Percentiles rank a stretch among this genome's conserved stretches.
Conservation (phyloP, 2,888 invertebrate species). For the Drosophila siamana region DNA sequence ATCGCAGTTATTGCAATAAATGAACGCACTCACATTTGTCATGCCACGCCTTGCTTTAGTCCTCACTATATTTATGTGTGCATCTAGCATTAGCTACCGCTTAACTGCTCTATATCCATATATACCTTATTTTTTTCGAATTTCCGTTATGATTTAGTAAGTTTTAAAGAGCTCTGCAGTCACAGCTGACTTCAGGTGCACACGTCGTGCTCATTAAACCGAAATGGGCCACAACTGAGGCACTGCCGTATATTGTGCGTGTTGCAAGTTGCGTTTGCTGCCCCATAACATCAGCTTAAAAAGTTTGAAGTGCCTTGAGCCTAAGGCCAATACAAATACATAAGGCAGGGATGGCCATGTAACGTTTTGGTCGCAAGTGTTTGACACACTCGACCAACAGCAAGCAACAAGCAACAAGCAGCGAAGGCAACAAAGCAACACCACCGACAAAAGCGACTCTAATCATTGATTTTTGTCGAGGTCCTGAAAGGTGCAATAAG, state of each 20-base stretch:
- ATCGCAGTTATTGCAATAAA: conserved; percentile 10
- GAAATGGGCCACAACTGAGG: conserved; percentile 23
- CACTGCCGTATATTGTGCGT: conserved; percentile 44
- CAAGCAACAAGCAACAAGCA: not conserved
- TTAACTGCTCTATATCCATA: no score
- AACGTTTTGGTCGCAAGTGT: conserved; percentile 65
- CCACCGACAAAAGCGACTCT: conserved; percentile 1
- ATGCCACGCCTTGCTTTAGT: conserved; percentile 40
- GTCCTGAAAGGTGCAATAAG: conserved; percentile 3
- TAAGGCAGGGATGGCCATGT: conserved; percentile 29
- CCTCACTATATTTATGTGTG: conserved; percentile 1
- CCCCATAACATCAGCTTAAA: conserved; percentile 42
- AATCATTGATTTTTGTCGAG: conserved; percentile 58
- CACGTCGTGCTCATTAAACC: conserved; percentile 22
- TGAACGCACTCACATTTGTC: not conserved
- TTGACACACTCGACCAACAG: conserved; percentile 55
- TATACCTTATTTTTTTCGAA: not conserved
- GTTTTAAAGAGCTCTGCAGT: conserved; percentile 9
- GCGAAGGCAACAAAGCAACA: not conserved
- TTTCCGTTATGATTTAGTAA: not conserved
- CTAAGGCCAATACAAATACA: conserved; percentile 18
- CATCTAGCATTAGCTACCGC: not conserved
- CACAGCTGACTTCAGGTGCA: not conserved
- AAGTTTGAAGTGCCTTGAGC: conserved; percentile 59
- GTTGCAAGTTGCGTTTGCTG: conserved; percentile 27